These are phyloP conservation scores for Rhinopomastus cyanomelas DNA, from an alignment of 2,113 vertebrate genomes.

Conservation along the genomic window DNA sequence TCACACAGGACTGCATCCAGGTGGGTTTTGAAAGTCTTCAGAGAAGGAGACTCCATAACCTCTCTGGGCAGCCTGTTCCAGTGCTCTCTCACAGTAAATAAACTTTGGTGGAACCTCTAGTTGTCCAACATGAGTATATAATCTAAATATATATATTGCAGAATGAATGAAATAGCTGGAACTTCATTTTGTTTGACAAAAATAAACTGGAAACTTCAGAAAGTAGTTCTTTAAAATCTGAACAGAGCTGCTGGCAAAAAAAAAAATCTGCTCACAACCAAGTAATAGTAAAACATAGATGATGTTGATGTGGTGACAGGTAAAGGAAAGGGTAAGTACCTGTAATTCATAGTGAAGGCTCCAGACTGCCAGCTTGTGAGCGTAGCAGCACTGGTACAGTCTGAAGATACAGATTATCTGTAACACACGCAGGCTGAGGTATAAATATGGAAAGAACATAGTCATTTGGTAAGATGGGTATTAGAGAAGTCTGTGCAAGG, in stretches of 20 bases:
- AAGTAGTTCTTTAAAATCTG: neutral
- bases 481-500: neutral
- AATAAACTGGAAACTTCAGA: rapidly evolving
- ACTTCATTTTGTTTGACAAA: neutral
- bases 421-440: neutral
- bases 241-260: neutral
- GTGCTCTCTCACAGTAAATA: no score
- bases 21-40: no score
- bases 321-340: neutral
- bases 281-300: neutral
- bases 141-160: neutral
- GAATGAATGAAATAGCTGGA: neutral
- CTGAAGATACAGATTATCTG: neutral
- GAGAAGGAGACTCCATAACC: no score
- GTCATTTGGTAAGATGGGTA: neutral
- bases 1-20: no score
- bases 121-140: neutral
- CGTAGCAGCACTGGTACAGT: neutral
- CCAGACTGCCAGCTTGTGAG: constrained; percentile 33
- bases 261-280: neutral
- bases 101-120: no score
- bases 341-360: neutral
- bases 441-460: neutral
- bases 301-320: neutral
- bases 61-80: no score